Base-by-base conservation (phyloP, 2,888 invertebrate genomes). In the Cistogaster globosa region DNA sequence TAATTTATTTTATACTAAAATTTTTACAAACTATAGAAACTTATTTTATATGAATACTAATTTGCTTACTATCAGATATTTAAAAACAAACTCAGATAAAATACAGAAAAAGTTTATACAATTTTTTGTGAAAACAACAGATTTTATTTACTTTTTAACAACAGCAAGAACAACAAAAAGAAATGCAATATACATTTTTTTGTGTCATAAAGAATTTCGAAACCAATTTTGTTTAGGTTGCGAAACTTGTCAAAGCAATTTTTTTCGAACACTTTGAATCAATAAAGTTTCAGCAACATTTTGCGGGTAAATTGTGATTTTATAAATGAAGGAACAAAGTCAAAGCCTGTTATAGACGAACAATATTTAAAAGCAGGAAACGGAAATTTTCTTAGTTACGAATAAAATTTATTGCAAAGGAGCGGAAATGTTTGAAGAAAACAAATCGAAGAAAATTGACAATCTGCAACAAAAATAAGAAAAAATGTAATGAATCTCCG, bases 341-440 rank as follows among this genome's bases (percentile, higher is more conserved):
- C 75, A 67, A 57, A 38, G n/a, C 42, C 20, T 60, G 7, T 38
- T 45, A 2, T 14, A 0, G 20, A 42, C 58, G 62, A 55, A 32
- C 20, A 60, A 48, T 16, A 74, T 63, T 74, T 48, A 63, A 83
- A 72, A 55, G 53, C 74, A 72, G 84, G 81, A 81, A 84, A 63
- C 84, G 84, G 77, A 84, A 63, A 60, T 71, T 79, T 74, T 69
- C 71, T 72, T 80, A 68, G 72, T 76, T 72, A 68, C 80, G 76
- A 76, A 60, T 57, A 55, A 51, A 68, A 62, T 62, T 77, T 75
- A 72, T 83, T 20, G 74, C 38, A 65, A 36, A 36, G 58, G n/a
- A n/a, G 69, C 11, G 75, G 67, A 84, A 76, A 67, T 67, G 58
- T 62, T 48, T 74, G 2, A 38, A 53, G 75, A 18, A 58, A 53